Conservation (phyloP, 2,797 vertebrate species). For the Spinus pinus region DNA sequence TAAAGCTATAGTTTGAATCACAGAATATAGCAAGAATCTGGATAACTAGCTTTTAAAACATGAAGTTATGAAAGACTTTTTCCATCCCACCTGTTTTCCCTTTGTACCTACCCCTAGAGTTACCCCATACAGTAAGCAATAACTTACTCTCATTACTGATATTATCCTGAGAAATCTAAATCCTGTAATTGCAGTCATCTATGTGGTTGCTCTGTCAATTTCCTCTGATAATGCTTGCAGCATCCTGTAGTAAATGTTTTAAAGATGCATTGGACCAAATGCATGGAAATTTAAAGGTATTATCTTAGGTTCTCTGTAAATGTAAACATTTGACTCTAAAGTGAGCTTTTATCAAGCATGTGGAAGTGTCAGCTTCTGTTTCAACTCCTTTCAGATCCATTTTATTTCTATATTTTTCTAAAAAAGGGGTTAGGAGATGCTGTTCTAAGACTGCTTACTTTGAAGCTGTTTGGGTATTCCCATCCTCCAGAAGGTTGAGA, state of each 20-base stretch:
- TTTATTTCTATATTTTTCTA: not conserved
- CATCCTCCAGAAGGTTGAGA: not conserved
- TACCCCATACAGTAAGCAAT: not conserved
- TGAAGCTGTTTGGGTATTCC: not conserved
- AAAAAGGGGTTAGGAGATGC: not conserved
- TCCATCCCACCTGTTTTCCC: not conserved
- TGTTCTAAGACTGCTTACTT: not conserved
- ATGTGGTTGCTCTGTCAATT: not conserved
- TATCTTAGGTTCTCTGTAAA: not conserved
- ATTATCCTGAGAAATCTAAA: not conserved
- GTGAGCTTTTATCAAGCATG: not conserved
- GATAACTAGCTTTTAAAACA: not conserved
- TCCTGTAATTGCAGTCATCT: not conserved
- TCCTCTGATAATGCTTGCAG: not conserved
- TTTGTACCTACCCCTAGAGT: not conserved
- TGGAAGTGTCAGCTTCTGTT: not conserved
- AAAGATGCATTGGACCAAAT: not conserved
- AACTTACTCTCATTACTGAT: not conserved
- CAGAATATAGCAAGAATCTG: not conserved
- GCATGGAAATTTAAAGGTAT: not conserved
- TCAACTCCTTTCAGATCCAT: not conserved
- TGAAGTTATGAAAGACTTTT: not conserved
- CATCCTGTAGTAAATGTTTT: not conserved
- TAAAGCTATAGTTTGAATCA: not conserved
- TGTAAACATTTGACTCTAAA: not conserved